Evolutionary conservation across 2,797 vertebrate species (phyloP), one percentile per base, ranked within the genome.

Genomic region (Bradypus variegatus): DNA sequence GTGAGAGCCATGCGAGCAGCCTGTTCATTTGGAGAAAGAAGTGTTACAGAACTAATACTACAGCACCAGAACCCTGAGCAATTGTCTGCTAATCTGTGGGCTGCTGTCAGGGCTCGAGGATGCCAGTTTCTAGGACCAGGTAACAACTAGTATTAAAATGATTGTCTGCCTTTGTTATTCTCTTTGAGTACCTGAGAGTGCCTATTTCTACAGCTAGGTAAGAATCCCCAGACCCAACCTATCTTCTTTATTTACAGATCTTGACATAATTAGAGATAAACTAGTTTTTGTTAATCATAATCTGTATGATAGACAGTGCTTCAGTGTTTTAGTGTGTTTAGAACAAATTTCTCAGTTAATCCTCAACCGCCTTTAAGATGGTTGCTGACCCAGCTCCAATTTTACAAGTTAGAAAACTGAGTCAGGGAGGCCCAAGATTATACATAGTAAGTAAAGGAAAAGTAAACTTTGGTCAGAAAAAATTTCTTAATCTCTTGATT

Each of bases 21-120:
- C 88, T 98, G 99, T 9, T 99, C 99, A 0, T 98, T 99, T 91
- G 99, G 99, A 64, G 99, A 99, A 95, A 98, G 99, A 89, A 99
- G 98, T 0, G 98, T 99, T 76, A 99, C 99, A 0, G 99, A 99
- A 93, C 98, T 99, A 95, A 99, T 99, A 96, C 95, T 99, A 96
- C 99, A 99, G 97, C 99, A 99, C 97, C 99, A 99, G 97, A 99
- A 99, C 96, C 98, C 99, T 94, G 99, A 99, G 97, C 99, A 99
- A 93, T 98, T 99, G 92, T 99, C 99, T 58, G 98, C 99, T 96
- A 99, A 99, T 96, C 98, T 99, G 16, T 99, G 99, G 99, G 99
- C 99, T 41, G 99, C 99, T 2, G 99, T 99, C 91, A 97, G 99
- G 96, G 98, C 99, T 6, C 98, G 99, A 50, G 99, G 99, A 60